Percentiles rank a stretch among this genome's conserved stretches.
Evolutionary conservation across 2,113 vertebrate genomes (phyloP).

Genomic region (Onychostruthus taczanowskii): DNA sequence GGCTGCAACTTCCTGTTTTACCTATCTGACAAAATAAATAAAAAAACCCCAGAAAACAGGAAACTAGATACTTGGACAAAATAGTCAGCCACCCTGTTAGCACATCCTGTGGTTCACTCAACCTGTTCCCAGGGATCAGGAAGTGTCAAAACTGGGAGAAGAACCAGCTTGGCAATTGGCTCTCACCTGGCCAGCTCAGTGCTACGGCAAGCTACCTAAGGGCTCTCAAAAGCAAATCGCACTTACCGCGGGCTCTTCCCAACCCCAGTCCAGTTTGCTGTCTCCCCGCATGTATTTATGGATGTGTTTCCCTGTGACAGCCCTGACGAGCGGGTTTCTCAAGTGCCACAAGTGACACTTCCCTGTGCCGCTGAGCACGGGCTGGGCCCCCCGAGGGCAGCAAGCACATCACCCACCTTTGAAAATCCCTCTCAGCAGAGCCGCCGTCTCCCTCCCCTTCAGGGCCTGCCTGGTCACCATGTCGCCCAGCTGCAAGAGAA

Average conservation of each 20-base stretch:
- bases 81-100: background rate
- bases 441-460: slow-evolving; percentile 79
- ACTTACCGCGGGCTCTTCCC: too few species aligned
- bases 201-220: too few species aligned
- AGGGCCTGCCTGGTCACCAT: slow-evolving; percentile 81
- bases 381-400: background rate
- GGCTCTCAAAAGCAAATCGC: background rate
- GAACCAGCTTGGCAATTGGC: background rate
- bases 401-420: slow-evolving; percentile 74
- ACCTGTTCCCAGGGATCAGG: background rate
- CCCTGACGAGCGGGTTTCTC: background rate
- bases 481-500: slow-evolving; percentile 70
- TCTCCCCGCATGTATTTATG: too few species aligned
- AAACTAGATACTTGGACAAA: background rate
- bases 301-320: background rate
- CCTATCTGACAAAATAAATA: background rate
- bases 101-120: background rate
- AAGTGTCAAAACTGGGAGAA: background rate
- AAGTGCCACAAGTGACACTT: accelerated
- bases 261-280: accelerated
- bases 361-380: background rate
- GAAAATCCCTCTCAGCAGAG: slow-evolving; percentile 85
- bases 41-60: background rate
- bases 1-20: background rate
- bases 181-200: background rate